phyloP scores from a whole-genome alignment of 2,113 vertebrate species.

The Lophotis ruficrista region DNA sequence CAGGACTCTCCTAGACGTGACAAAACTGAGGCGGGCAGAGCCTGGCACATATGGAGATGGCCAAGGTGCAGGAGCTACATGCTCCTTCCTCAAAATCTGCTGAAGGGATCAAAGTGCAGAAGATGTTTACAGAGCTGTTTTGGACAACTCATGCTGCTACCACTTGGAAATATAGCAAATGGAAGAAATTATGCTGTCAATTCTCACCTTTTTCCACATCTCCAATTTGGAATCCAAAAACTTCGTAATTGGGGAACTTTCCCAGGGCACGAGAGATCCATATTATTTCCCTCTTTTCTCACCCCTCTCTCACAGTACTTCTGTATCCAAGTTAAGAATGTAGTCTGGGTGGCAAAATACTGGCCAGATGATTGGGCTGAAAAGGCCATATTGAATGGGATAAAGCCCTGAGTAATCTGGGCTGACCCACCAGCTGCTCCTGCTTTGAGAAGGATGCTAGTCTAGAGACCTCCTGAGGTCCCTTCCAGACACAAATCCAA shows the following conservation, averaged over 20 bases:
- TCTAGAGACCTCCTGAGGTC: neutral
- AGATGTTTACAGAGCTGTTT: neutral
- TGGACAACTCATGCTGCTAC: neutral
- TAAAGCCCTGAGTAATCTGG: neutral
- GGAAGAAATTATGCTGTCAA: neutral
- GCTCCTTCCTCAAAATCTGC: neutral
- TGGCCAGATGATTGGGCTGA: neutral
- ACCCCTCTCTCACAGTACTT: neutral
- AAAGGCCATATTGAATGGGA: neutral
- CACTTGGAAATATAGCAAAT: neutral
- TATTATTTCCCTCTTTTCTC: neutral
- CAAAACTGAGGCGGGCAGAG: neutral
- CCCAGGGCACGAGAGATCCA: neutral
- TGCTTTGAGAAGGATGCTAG: neutral
- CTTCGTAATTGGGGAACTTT: neutral
- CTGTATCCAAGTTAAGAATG: neutral
- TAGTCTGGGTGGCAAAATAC: neutral
- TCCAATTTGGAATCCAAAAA: neutral
- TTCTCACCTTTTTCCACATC: neutral
- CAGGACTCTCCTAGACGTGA: fast-evolving
- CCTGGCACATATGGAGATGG: fast-evolving
- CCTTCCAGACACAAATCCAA: neutral
- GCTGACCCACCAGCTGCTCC: neutral
- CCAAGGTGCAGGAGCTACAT: neutral
- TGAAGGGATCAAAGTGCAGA: neutral